These are phyloP conservation scores for Oreonectes daqikongensis DNA, from an alignment of 2,797 vertebrate species.

Conservation along the genomic window DNA sequence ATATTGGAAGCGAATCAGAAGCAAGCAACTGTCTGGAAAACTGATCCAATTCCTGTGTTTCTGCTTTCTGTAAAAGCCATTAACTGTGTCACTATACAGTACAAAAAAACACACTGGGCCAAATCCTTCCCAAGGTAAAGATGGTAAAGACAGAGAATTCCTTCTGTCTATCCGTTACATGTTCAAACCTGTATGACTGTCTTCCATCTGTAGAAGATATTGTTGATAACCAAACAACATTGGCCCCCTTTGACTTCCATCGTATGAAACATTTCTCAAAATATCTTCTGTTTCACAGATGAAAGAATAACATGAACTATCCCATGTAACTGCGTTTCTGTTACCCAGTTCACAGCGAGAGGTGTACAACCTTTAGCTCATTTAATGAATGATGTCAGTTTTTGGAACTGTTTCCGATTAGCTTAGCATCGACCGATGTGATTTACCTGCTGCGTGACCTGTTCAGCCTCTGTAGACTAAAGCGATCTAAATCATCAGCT, in stretches of 20 bases:
- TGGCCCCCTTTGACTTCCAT: too few relatives aligned
- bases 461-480: slow-evolving; percentile 13
- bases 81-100: slow-evolving; percentile 23
- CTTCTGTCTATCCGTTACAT: not conserved
- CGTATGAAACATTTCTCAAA: too few relatives aligned
- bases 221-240: too few relatives aligned
- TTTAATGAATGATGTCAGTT: slow-evolving; percentile 25
- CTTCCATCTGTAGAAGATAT: too few relatives aligned
- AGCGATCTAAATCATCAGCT: not conserved
- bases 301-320: too few relatives aligned
- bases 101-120: not conserved
- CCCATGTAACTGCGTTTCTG: not conserved
- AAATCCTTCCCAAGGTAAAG: too few relatives aligned
- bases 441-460: slow-evolving; percentile 35
- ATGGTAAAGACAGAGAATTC: too few relatives aligned
- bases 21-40: slow-evolving; percentile 27
- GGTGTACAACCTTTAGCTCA: too few relatives aligned
- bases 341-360: not conserved
- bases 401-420: slow-evolving; percentile 14
- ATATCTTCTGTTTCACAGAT: too few relatives aligned
- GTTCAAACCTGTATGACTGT: not conserved
- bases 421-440: slow-evolving; percentile 6
- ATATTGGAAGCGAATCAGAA: slow-evolving; percentile 24
- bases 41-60: slow-evolving; percentile 21
- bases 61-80: slow-evolving; percentile 54